phyloP scores from a whole-genome alignment of 64 coral and sea anemone species.

The Stylophora pistillata region DNA sequence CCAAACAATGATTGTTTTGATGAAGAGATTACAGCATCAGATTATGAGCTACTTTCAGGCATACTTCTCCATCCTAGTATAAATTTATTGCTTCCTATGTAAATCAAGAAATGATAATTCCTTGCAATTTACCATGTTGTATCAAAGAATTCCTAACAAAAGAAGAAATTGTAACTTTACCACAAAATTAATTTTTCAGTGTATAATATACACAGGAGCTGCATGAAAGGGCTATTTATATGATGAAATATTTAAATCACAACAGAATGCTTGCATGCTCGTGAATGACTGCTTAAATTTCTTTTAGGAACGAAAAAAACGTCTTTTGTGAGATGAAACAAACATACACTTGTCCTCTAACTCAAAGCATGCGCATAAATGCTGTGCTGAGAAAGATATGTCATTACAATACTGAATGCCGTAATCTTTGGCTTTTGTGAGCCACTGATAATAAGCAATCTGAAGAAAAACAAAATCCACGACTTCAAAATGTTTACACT shows the following conservation, averaged over 20 bases:
- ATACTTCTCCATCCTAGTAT: not conserved
- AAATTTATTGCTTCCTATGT: not conserved
- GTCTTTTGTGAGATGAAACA: not conserved
- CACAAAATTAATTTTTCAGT: not conserved
- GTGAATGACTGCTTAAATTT: not conserved
- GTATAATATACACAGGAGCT: not conserved
- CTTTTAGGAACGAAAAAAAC: not conserved
- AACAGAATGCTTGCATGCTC: not conserved
- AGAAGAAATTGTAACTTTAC: not conserved
- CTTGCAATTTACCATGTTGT: not conserved
- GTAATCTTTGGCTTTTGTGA: not conserved
- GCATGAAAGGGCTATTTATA: not conserved
- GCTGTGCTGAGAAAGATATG: not conserved
- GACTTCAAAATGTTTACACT: constrained; percentile 29
- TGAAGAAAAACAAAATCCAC: not conserved
- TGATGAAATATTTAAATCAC: not conserved
- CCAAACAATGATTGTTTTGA: not conserved
- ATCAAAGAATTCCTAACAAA: not conserved
- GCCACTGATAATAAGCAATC: not conserved
- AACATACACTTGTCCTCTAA: not conserved
- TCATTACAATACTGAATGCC: not conserved
- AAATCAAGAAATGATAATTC: not conserved
- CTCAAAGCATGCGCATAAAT: not conserved
- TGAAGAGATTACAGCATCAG: not conserved
- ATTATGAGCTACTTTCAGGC: not conserved